Evolutionary conservation across 2,113 vertebrate species (phyloP).

Genomic region (human (Homo sapiens)): GRCh38 chr13:105837501-105838000

Average conservation of each 20-base stretch:
- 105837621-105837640: neutral
- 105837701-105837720: neutral
- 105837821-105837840: too few species aligned
- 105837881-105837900: neutral
- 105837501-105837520: too few species aligned
- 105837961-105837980: neutral
- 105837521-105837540: rapidly evolving
- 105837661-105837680: neutral
- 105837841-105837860: neutral
- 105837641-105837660: neutral
- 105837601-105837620: neutral
- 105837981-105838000: neutral
- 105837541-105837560: neutral
- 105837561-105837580: neutral
- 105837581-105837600: neutral
- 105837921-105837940: neutral
- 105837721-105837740: neutral
- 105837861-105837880: neutral
- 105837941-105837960: neutral
- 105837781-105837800: neutral
- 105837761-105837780: neutral
- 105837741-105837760: rapidly evolving
- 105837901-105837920: neutral
- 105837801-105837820: too few species aligned
- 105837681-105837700: neutral